Evolutionary conservation across 2,797 vertebrate species (phyloP).

Genomic region (Danio albolineatus): DNA sequence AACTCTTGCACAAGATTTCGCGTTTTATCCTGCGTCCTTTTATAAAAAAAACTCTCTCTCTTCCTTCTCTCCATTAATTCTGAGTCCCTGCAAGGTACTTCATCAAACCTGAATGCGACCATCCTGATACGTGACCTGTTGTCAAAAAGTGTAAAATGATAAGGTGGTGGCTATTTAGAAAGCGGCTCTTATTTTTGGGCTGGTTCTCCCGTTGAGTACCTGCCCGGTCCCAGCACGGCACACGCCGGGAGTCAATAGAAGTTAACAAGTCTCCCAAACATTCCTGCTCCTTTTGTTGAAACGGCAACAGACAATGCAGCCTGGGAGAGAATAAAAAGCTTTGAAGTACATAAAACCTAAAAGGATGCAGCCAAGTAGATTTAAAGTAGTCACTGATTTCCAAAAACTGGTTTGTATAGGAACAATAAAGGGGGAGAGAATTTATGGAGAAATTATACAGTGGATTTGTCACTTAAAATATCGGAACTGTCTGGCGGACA

Average conservation of each 20-base stretch:
- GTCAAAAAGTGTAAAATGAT: slow-evolving; percentile 78
- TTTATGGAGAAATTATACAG: slow-evolving; percentile 99
- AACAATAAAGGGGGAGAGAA: slow-evolving; percentile 94
- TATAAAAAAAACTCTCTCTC: too few species aligned
- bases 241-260: slow-evolving; percentile 99
- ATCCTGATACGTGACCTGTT: slow-evolving; percentile 35
- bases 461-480: slow-evolving; percentile 99
- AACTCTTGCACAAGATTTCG: neutral
- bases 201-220: slow-evolving; percentile 98
- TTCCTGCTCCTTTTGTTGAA: slow-evolving; percentile 93
- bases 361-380: slow-evolving; percentile 98
- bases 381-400: slow-evolving; percentile 97
- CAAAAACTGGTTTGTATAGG: slow-evolving; percentile 91
- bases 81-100: neutral
- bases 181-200: slow-evolving; percentile 86
- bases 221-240: slow-evolving; percentile 98
- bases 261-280: slow-evolving; percentile 99
- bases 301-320: slow-evolving; percentile 86
- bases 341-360: slow-evolving; percentile 94
- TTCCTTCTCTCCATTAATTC: neutral
- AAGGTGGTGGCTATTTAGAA: slow-evolving; percentile 77
- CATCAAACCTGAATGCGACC: slow-evolving; percentile 13
- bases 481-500: slow-evolving; percentile 98
- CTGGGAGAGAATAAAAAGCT: slow-evolving; percentile 90
- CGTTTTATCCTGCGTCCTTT: neutral